Evolutionary conservation across 2,888 invertebrate species (phyloP).

Genomic region (Itoplectis maculator): DNA sequence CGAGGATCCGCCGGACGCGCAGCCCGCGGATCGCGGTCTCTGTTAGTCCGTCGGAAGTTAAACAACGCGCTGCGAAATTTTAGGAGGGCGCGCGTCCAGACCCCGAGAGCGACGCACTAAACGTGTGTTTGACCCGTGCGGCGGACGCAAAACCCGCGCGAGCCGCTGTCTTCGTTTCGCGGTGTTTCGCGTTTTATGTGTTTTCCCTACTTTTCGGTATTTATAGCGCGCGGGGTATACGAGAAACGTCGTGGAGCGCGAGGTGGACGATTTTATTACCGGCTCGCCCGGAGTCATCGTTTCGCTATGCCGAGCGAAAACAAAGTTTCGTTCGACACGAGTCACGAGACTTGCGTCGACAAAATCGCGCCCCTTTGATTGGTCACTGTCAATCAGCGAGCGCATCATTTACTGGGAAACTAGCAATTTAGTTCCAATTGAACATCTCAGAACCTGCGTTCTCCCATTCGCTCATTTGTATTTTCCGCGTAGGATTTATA

Average conservation of each 20-base stretch:
- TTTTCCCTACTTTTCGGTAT: conserved; percentile 73
- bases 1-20: conserved; percentile 5
- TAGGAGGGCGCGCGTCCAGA: conserved; percentile 12
- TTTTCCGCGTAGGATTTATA: too few relatives aligned
- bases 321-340: background rate
- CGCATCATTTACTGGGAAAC: too few relatives aligned
- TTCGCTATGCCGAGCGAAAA: background rate
- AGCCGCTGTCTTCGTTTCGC: conserved; percentile 36
- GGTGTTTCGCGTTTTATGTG: conserved; percentile 72
- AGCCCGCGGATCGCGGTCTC: conserved; percentile 7
- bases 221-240: conserved; percentile 66
- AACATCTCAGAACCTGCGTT: too few relatives aligned
- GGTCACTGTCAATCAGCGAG: too few relatives aligned
- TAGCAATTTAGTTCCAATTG: too few relatives aligned
- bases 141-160: too few relatives aligned
- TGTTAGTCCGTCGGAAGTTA: conserved; percentile 52
- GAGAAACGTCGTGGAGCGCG: background rate
- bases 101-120: conserved; percentile 32
- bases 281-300: conserved; percentile 1
- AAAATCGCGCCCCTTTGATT: background rate
- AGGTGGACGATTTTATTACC: background rate
- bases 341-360: background rate
- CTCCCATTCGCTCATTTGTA: too few relatives aligned
- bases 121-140: conserved; percentile 51
- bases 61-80: conserved; percentile 47